Base-by-base conservation (phyloP, 2,888 invertebrate species). In the Panzeria rudis region DNA sequence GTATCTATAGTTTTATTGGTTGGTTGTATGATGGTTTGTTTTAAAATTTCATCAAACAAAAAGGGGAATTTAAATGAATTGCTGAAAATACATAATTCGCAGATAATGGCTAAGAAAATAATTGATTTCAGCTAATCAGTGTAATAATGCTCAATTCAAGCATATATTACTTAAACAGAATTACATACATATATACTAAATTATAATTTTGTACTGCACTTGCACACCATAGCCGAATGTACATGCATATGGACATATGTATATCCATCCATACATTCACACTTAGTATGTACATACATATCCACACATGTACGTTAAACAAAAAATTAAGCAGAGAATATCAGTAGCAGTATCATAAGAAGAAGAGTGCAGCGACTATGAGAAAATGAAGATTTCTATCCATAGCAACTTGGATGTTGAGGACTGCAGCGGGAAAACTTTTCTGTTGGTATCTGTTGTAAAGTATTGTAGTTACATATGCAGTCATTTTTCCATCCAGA, bases 321-420 rank as follows among this genome's bases (percentile, higher is more conserved):
- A 77, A 81, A 52, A 56, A 71, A 78, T 32, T 3, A 68, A 66
- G 15, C 66, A 72, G 61, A 62, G 73, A 79, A 56, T 29, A 71
- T 20, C 25, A 61, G 41, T 41, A 75, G 32, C 25, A 38, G 29
- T 44, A 59, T 15, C 25, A 29, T 47, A 71, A 59, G 41, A 73
- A 61, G 76, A 68, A 68, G 52, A 68, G 23, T 59, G 5, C 41
- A 68, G 29, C 52, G 29, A 64, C 61, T 25, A 61, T 25, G 23
- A 50, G 5, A 66, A 59, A 59, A 61, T 13, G 23, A 64, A 47
- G 56, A 66, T 61, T 71, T 64, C 25, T 75, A 38, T 75, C 64
- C 77, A 71, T 66, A 72, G 71, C 71, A 69, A 83, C 73, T 62
- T 78, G 62, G n/a, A 47, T 83, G 56, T 71, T 66, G 23, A 68